phyloP scores from a whole-genome alignment of 2,888 invertebrate genomes.

The Archaeoteleia sp. region DNA sequence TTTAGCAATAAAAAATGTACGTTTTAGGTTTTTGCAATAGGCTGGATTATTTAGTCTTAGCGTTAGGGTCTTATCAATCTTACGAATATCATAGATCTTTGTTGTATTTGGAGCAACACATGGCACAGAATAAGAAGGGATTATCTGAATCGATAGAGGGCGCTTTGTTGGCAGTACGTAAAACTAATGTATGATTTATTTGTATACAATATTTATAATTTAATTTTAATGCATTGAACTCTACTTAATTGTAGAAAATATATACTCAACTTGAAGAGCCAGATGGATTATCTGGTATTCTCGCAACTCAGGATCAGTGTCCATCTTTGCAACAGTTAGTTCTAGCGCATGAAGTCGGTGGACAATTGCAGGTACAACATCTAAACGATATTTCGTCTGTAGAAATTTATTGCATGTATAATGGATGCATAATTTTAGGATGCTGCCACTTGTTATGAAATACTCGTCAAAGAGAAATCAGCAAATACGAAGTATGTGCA shows the following conservation, averaged over 20 bases:
- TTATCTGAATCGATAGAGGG: slow-evolving; percentile 66
- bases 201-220: slow-evolving; percentile 1
- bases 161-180: slow-evolving; percentile 67
- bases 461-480: slow-evolving; percentile 80
- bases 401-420: slow-evolving; percentile 4
- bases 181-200: no score
- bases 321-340: slow-evolving; percentile 89
- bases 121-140: slow-evolving; percentile 75
- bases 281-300: slow-evolving; percentile 89
- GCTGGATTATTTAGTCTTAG: slow-evolving; percentile 82
- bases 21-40: slow-evolving; percentile 67
- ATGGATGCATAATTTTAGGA: slow-evolving; percentile 76
- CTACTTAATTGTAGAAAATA: slow-evolving; percentile 83
- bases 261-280: slow-evolving; percentile 92
- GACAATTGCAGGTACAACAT: slow-evolving; percentile 79
- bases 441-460: slow-evolving; percentile 91
- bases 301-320: slow-evolving; percentile 83
- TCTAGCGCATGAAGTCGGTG: slow-evolving; percentile 88
- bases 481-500: slow-evolving; percentile 75
- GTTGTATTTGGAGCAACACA: slow-evolving; percentile 85
- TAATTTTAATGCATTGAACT: slow-evolving; percentile 9
- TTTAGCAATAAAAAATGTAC: background rate
- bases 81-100: slow-evolving; percentile 85
- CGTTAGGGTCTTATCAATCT: slow-evolving; percentile 84
- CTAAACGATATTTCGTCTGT: background rate